phyloP scores from a whole-genome alignment of 2,888 invertebrate species.

The Drosophila monieri region DNA sequence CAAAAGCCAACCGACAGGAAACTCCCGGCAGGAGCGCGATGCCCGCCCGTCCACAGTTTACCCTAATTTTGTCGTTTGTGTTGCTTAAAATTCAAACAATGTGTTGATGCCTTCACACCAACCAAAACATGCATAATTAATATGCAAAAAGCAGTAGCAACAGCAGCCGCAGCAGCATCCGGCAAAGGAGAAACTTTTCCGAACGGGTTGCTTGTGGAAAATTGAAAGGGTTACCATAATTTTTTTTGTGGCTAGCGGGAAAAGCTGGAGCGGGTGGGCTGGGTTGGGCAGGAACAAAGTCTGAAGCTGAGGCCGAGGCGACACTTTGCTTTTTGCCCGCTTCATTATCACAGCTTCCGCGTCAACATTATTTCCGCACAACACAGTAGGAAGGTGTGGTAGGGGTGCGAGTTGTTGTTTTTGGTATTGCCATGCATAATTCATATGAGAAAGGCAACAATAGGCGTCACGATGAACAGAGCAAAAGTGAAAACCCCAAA shows the following conservation, averaged over 20 bases:
- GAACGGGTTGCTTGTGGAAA: constrained; percentile 57
- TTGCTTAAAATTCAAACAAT: constrained; percentile 79
- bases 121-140: constrained; percentile 73
- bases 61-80: constrained; percentile 60
- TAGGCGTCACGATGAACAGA: constrained; percentile 68
- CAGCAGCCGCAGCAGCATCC: constrained; percentile 15
- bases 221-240: constrained; percentile 74
- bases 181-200: constrained; percentile 64
- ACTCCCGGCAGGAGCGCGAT: constrained; percentile 2
- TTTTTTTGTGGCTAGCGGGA: constrained; percentile 47
- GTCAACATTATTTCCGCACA: constrained; percentile 80
- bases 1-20: constrained; percentile 22
- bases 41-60: constrained; percentile 21
- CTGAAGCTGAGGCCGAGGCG: constrained; percentile 35
- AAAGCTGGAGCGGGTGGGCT: neutral
- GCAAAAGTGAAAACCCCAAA: constrained; percentile 70
- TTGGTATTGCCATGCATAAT: constrained; percentile 74
- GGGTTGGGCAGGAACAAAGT: neutral
- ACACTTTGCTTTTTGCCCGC: constrained; percentile 71
- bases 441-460: constrained; percentile 78
- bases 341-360: constrained; percentile 82
- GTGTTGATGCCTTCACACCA: constrained; percentile 81
- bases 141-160: constrained; percentile 56
- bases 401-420: constrained; percentile 38
- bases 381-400: constrained; percentile 13